phyloP scores from a whole-genome alignment of 1,140 invertebrate species.

The Macrosteles quadrilineatus region DNA sequence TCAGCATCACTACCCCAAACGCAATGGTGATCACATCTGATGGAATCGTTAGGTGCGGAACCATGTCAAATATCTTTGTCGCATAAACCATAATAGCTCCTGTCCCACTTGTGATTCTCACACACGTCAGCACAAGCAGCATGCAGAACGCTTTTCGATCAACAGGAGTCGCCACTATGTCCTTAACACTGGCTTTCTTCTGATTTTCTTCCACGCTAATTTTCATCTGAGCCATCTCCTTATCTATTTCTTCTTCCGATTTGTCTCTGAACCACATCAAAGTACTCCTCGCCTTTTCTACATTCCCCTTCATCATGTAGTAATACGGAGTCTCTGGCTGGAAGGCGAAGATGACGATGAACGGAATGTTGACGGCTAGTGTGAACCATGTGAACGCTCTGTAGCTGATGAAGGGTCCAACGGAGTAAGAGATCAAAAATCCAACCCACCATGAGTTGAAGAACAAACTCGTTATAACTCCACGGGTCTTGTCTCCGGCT shows the following conservation, averaged over 20 bases:
- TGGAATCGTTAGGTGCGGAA: conserved; percentile 25
- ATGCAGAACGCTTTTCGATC: conserved; percentile 36
- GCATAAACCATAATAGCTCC: conserved; percentile 37
- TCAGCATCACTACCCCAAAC: conserved; percentile 36
- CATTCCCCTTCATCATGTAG: not conserved
- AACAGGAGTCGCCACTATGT: too few relatives aligned
- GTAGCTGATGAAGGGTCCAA: conserved; percentile 66
- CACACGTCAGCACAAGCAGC: conserved; percentile 39
- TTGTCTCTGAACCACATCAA: too few relatives aligned
- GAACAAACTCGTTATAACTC: conserved; percentile 66
- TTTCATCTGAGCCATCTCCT: too few relatives aligned
- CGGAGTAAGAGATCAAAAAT: conserved; percentile 70
- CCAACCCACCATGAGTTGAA: conserved; percentile 77
- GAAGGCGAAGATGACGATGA: not conserved
- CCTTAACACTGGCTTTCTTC: too few relatives aligned
- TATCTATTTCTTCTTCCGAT: too few relatives aligned
- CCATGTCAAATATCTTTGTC: conserved; percentile 34
- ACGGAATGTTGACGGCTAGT: not conserved
- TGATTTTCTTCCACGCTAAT: too few relatives aligned
- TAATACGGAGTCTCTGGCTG: conserved; percentile 29
- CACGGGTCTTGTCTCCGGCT: conserved; percentile 45
- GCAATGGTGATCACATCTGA: conserved; percentile 32
- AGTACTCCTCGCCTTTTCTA: too few relatives aligned
- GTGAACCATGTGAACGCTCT: not conserved
- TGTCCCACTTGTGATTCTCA: conserved; percentile 37